Evolutionary conservation across 37 sponge, comb jelly and placozoan species (phyloP).

Genomic region (Aphrocallistes beatrix): DNA sequence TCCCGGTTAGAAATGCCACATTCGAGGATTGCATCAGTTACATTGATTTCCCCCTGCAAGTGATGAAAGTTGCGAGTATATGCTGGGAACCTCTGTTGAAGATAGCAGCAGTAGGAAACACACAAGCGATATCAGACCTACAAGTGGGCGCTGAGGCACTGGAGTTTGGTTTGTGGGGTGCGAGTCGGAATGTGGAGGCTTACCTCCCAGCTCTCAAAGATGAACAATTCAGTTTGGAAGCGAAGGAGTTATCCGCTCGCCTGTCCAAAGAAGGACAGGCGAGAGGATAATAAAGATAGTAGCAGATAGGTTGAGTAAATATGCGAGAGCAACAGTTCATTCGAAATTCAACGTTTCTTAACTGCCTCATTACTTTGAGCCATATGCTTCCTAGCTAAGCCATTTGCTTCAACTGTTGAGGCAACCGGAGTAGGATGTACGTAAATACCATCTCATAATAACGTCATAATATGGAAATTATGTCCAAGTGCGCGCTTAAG

Average conservation of each 20-base stretch:
- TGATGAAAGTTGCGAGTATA: conserved; percentile 43
- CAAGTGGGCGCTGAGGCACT: conserved; percentile 70
- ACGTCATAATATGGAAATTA: no score
- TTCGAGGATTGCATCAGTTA: conserved; percentile 66
- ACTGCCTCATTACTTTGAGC: no score
- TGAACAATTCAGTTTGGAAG: conserved; percentile 24
- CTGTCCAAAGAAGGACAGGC: neutral
- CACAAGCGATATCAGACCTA: conserved; percentile 61
- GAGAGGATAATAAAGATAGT: neutral
- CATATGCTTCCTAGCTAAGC: no score
- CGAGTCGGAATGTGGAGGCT: conserved; percentile 67
- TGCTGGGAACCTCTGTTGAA: conserved; percentile 76
- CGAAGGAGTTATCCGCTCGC: neutral
- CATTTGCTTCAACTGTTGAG: no score
- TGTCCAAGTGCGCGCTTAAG: no score
- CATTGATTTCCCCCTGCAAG: conserved; percentile 60
- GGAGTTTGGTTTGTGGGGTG: conserved; percentile 76
- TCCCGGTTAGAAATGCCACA: conserved; percentile 57
- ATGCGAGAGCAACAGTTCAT: no score
- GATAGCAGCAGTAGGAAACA: conserved; percentile 62
- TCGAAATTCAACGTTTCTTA: no score
- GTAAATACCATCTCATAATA: no score
- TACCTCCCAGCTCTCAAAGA: conserved; percentile 41
- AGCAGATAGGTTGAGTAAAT: neutral
- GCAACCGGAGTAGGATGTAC: no score